Percentiles rank a stretch among this genome's conserved stretches.
These are phyloP conservation scores for Antheraea assamensis DNA, from an alignment of 2,888 invertebrate genomes.

Conservation along the genomic window DNA sequence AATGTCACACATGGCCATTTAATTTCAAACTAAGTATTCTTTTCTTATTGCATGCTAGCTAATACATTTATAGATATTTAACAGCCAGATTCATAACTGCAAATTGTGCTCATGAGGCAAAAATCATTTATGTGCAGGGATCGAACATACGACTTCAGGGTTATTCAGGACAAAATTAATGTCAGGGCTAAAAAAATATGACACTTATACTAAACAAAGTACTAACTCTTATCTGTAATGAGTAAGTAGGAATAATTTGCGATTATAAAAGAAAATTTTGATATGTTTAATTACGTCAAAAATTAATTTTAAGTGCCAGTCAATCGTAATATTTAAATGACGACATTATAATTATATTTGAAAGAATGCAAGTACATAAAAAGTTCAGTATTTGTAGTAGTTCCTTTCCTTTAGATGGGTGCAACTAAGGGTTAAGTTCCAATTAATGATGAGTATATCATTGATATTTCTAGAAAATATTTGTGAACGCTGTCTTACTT, in stretches of 20 bases:
- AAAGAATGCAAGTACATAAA: background rate
- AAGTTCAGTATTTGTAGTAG: background rate
- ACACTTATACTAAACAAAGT: background rate
- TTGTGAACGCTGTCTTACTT: conserved; percentile 77
- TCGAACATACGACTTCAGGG: no score
- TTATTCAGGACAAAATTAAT: no score
- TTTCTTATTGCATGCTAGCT: no score
- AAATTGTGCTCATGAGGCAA: no score
- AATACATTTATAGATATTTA: no score
- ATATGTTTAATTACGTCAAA: background rate
- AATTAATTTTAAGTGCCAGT: background rate
- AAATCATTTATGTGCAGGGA: no score
- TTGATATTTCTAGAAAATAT: conserved; percentile 24
- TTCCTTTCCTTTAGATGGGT: background rate
- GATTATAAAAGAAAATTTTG: background rate
- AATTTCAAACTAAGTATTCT: no score
- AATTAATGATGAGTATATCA: background rate
- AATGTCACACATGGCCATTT: no score
- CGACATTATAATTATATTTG: background rate
- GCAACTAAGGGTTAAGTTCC: background rate
- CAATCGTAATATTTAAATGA: no score
- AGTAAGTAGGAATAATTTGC: background rate
- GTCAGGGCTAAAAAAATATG: no score
- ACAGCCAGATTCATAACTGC: no score
- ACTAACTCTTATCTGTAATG: background rate